These are phyloP conservation scores for Argya squamiceps DNA, from an alignment of 2,797 vertebrate species.

Conservation along the genomic window DNA sequence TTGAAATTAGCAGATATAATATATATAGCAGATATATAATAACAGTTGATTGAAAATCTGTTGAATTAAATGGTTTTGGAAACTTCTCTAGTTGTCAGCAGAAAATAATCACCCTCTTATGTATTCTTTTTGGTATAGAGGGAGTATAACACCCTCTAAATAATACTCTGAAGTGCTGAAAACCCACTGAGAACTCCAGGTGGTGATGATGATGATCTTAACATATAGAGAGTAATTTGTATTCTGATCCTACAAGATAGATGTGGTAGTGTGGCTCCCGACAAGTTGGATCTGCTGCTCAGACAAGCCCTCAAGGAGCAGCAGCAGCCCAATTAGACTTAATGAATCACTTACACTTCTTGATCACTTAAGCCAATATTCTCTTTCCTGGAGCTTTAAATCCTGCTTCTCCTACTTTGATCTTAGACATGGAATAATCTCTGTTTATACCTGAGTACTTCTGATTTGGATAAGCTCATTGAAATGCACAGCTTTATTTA, in stretches of 20 bases:
- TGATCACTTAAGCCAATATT: conserved; percentile 12
- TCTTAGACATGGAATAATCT: background rate
- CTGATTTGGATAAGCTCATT: background rate
- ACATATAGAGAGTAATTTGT: background rate
- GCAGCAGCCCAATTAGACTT: background rate
- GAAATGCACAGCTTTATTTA: background rate
- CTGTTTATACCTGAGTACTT: background rate
- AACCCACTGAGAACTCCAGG: background rate
- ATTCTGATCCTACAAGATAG: background rate
- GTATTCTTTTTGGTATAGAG: background rate
- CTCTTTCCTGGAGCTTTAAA: conserved; percentile 12
- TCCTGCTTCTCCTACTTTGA: background rate
- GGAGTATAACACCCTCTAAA: background rate
- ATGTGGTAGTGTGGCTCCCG: background rate
- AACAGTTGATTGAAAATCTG: background rate
- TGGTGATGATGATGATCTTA: background rate
- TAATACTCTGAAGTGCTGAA: background rate
- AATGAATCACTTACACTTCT: conserved; percentile 17
- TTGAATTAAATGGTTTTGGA: background rate
- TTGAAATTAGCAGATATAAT: too few relatives aligned
- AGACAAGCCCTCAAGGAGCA: background rate
- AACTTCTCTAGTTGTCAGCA: background rate
- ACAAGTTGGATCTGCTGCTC: background rate
- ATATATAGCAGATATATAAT: too few relatives aligned
- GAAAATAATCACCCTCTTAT: background rate